Evolutionary conservation across 2,113 vertebrate genomes (phyloP).

Genomic region (Pelodiscus sinensis): DNA sequence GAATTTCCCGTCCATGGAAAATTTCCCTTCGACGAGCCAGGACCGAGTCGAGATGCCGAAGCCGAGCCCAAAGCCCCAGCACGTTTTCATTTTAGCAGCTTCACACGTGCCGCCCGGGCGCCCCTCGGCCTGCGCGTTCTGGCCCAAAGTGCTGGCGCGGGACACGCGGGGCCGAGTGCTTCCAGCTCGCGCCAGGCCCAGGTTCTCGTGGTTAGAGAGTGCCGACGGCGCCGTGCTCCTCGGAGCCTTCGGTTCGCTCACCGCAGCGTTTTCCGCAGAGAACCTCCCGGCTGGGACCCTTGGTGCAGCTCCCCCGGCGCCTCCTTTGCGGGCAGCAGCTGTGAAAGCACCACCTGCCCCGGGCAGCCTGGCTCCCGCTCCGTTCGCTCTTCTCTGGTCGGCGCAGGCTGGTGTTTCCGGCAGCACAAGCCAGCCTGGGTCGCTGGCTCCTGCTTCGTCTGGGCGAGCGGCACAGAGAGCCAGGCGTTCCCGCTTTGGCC

Average conservation of each 20-base stretch:
- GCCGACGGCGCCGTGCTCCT: neutral
- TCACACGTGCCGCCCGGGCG: neutral
- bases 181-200: too few species aligned
- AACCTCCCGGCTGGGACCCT: neutral
- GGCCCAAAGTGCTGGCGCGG: too few species aligned
- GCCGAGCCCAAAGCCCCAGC: neutral
- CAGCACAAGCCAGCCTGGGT: neutral
- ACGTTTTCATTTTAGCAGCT: constrained; percentile 25
- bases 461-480: neutral
- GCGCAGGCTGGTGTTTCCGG: neutral
- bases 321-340: neutral
- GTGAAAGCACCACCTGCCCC: neutral
- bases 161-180: too few species aligned
- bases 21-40: neutral
- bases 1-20: neutral
- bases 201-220: neutral
- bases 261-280: neutral
- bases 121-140: too few species aligned
- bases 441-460: neutral
- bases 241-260: neutral
- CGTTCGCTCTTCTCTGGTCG: neutral
- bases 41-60: neutral
- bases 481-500: neutral
- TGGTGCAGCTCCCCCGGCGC: neutral
- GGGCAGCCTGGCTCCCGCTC: neutral